These are phyloP conservation scores for Dolichopus griseipennis DNA, from an alignment of 2,888 invertebrate genomes.

Conservation along the genomic window DNA sequence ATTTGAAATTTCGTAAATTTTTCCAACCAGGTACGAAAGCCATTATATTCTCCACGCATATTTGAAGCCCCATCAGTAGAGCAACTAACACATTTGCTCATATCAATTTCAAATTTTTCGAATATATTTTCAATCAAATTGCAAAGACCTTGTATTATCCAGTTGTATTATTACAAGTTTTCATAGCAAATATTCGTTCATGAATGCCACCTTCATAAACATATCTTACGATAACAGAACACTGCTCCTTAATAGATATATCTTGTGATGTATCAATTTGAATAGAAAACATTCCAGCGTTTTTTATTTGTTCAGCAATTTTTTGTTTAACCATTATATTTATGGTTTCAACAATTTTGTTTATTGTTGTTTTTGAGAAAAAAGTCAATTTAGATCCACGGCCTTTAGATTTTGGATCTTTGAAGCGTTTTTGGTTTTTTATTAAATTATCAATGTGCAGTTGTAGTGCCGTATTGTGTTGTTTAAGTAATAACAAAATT, in stretches of 20 bases:
- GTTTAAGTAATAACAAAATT: conserved; percentile 11
- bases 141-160: no score
- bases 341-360: conserved; percentile 10
- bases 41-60: no score
- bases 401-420: conserved; percentile 2
- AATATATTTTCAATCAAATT: conserved; percentile 11
- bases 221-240: no score
- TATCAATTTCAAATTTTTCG: conserved; percentile 8
- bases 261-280: conserved; percentile 11
- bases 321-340: conserved; percentile 10
- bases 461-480: conserved; percentile 7
- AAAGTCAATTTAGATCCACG: conserved; percentile 10
- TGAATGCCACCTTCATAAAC: no score
- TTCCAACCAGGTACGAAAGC: no score
- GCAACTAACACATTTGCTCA: not conserved
- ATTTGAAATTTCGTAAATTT: no score
- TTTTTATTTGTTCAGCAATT: conserved; percentile 11
- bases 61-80: no score
- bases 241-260: conserved; percentile 8
- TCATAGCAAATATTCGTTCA: no score
- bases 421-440: not conserved
- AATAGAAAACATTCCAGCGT: conserved; percentile 11
- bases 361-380: conserved; percentile 10
- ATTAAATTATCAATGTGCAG: conserved; percentile 10
- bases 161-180: no score